phyloP scores from a whole-genome alignment of 2,113 vertebrate species.

The Bombycilla garrulus region DNA sequence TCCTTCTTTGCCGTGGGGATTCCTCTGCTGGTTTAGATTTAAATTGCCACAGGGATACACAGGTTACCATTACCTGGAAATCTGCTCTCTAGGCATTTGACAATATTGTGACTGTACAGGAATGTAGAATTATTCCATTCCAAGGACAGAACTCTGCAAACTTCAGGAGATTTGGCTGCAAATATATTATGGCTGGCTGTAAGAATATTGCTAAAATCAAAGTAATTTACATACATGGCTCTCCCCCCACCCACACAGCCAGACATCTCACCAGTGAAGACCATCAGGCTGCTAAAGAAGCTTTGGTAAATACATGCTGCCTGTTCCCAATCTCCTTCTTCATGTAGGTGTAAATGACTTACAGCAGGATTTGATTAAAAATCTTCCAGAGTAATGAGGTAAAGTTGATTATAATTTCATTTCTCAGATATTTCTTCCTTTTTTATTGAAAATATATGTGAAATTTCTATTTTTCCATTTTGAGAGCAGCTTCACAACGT shows the following conservation, averaged over 20 bases:
- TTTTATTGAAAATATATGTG: background rate
- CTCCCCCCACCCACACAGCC: slow-evolving; percentile 24
- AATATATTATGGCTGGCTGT: slow-evolving; percentile 27
- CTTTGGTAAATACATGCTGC: slow-evolving; percentile 36
- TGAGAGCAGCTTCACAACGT: background rate
- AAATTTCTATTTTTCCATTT: slow-evolving; percentile 6
- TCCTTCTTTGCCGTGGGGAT: background rate
- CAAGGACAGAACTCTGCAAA: background rate
- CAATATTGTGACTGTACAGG: fast-evolving
- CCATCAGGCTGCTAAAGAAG: slow-evolving; percentile 23
- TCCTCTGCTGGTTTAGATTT: background rate
- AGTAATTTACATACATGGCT: slow-evolving; percentile 38
- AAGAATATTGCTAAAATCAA: slow-evolving; percentile 23
- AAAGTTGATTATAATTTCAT: slow-evolving; percentile 1
- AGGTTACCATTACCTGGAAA: background rate
- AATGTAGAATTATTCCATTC: background rate
- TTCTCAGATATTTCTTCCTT: background rate
- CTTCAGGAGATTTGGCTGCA: slow-evolving; percentile 11
- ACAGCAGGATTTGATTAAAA: slow-evolving; percentile 15
- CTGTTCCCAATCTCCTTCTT: slow-evolving; percentile 7
- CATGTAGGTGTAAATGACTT: slow-evolving; percentile 46
- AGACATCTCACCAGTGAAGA: slow-evolving; percentile 17
- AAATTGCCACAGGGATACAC: background rate
- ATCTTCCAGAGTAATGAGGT: background rate
- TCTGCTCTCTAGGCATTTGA: background rate